Evolutionary conservation across 2,113 vertebrate genomes (phyloP), one percentile per base, ranked within the genome.

Genomic region (Neotragus moschatus): DNA sequence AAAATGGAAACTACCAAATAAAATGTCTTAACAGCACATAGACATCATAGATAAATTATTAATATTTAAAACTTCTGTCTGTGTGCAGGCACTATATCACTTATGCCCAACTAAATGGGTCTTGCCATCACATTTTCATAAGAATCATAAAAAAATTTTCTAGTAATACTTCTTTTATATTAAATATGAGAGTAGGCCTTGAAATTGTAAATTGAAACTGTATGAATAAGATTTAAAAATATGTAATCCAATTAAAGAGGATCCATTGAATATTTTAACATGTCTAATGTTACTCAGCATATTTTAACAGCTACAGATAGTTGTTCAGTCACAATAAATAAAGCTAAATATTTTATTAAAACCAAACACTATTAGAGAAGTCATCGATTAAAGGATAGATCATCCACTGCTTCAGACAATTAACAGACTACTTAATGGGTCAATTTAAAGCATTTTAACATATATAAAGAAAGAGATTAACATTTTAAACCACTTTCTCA

Each of bases 1-100:
- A 97, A 96, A 90, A 91, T 96, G 94, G 90, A 98, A 91, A 95
- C 91, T 86, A 80, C 58, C 96, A 94, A 98, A 85, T 82, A 96
- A 98, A 97, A 88, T 97, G 95, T 93, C 43, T 77, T 95, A 97
- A 84, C 6, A 87, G 63, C 92, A 97, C 95, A 55, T 94, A 97
- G 80, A 86, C 49, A 16, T 84, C 73, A 95, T 77, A 75, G 90
- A 95, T 88, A 88, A 23, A 6, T 33, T 3, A 85, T 47, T 1
- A 93, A 84, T 2, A 82, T 47, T 1, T 94, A 85, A 94, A 88
- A 85, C 93, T 85, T 1, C 33, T 91, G 61, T 95, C 39, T 96
- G 90, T 92, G 13, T 63, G 5, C 12, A 4, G 49, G 43, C 88
- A 60, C 93, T 95, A 25, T 60, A 66, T 96, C 16, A 26, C 49